Conservation (phyloP, 2,113 vertebrate species). For the Clarias batrachus region DNA sequence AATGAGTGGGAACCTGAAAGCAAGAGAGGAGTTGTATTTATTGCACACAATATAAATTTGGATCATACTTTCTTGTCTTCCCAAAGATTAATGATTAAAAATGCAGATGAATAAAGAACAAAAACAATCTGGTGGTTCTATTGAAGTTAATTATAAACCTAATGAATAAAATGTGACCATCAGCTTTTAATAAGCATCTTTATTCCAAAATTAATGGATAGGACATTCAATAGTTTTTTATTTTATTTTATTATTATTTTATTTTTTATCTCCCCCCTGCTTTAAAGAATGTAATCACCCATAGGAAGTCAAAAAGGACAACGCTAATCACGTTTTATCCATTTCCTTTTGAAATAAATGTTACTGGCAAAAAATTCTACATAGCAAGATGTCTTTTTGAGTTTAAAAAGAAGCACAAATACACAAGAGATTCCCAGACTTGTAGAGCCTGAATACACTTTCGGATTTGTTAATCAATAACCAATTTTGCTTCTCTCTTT, state of each 20-base stretch:
- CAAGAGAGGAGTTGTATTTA: constrained; percentile 21
- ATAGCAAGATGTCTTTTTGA: constrained; percentile 4
- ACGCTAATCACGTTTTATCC: neutral
- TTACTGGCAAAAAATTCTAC: neutral
- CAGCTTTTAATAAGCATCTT: constrained; percentile 11
- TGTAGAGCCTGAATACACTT: constrained; percentile 67
- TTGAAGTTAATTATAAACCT: constrained; percentile 21
- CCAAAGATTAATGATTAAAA: constrained; percentile 22
- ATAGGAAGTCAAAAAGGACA: neutral
- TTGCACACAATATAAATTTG: neutral
- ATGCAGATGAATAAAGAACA: constrained; percentile 3
- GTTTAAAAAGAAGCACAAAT: constrained; percentile 48
- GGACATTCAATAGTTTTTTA: neutral
- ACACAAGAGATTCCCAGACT: constrained; percentile 57
- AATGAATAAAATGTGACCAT: constrained; percentile 8
- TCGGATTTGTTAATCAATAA: constrained; percentile 83
- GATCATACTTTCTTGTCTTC: neutral
- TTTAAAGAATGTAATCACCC: too few relatives aligned
- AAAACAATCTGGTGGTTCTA: constrained; percentile 5
- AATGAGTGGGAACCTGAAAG: constrained; percentile 72
- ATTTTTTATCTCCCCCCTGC: too few relatives aligned
- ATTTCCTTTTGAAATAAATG: neutral
- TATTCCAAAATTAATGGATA: neutral
- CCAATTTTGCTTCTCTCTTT: constrained; percentile 66
- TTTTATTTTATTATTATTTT: too few relatives aligned